Evolutionary conservation across 1,140 invertebrate genomes (phyloP).

Genomic region (Drosophila carrolli): DNA sequence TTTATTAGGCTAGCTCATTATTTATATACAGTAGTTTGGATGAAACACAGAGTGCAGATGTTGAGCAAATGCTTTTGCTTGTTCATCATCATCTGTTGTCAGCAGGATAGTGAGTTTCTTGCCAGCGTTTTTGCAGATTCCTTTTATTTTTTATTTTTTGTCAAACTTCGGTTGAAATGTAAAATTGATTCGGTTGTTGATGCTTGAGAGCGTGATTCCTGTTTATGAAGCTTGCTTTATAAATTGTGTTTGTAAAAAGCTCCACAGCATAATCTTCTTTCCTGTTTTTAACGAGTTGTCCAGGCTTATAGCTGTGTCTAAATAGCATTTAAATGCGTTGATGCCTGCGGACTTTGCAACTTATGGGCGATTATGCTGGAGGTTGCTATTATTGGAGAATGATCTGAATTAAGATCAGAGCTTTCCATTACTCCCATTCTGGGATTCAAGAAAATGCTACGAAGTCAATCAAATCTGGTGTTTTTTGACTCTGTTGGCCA

Average conservation of each 20-base stretch:
- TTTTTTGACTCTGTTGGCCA: conserved; percentile 46
- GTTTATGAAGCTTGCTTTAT: conserved; percentile 9
- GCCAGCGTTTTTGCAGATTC: too few relatives aligned
- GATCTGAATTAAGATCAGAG: conserved; percentile 36
- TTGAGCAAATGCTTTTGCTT: background rate
- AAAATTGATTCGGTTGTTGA: conserved; percentile 2
- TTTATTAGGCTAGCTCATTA: conserved; percentile 6
- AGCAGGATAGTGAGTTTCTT: background rate
- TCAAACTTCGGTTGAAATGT: background rate
- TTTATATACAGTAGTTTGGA: too few relatives aligned
- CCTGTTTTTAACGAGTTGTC: conserved; percentile 29
- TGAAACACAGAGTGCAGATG: too few relatives aligned
- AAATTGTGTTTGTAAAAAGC: conserved; percentile 38
- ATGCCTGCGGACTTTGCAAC: conserved; percentile 14
- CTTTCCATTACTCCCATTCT: conserved; percentile 8
- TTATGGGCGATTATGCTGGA: background rate
- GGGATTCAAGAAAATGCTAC: conserved; percentile 65
- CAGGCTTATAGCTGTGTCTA: conserved; percentile 26
- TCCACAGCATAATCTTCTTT: conserved; percentile 36
- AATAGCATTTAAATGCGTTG: conserved; percentile 26
- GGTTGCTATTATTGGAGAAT: conserved; percentile 17
- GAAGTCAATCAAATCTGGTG: conserved; percentile 82
- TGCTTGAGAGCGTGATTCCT: background rate
- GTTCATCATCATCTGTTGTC: background rate
- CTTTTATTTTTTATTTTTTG: background rate